A percentile compares a stretch with the other conserved stretches of the same genome.
Evolutionary conservation across 1,140 invertebrate species (phyloP).

Genomic region (Thalassaphorura encarpata): DNA sequence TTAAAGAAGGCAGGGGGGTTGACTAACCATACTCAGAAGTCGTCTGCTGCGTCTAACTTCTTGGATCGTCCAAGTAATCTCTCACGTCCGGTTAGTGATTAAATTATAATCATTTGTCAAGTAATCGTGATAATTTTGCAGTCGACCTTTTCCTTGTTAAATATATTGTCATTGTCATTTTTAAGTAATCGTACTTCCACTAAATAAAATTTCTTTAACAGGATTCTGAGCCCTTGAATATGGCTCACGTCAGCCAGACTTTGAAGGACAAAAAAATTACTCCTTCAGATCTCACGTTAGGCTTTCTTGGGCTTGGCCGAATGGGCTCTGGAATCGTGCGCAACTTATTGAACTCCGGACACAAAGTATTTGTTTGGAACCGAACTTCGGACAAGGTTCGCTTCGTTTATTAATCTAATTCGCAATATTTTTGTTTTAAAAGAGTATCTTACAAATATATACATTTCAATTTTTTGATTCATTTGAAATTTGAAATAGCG

Average conservation of each 20-base stretch:
- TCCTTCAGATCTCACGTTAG: slow-evolving; percentile 77
- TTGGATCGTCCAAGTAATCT: slow-evolving; percentile 58
- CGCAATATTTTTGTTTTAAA: too few species aligned
- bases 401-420: not conserved
- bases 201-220: slow-evolving; percentile 37
- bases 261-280: slow-evolving; percentile 76
- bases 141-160: too few species aligned
- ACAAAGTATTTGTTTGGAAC: slow-evolving; percentile 90
- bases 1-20: too few species aligned
- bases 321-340: slow-evolving; percentile 95
- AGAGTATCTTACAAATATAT: too few species aligned
- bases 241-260: slow-evolving; percentile 64
- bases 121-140: too few species aligned
- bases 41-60: slow-evolving; percentile 44
- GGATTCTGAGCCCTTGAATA: slow-evolving; percentile 62
- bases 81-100: too few species aligned
- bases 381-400: slow-evolving; percentile 81
- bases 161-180: too few species aligned
- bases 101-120: slow-evolving; percentile 35
- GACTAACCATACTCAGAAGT: slow-evolving; percentile 49
- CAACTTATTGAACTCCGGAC: slow-evolving; percentile 86
- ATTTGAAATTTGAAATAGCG: too few species aligned
- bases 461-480: too few species aligned
- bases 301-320: slow-evolving; percentile 88
- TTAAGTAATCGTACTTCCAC: not conserved